Conservation (phyloP, 2,797 vertebrate genomes). For the Phataginus tetradactyla region DNA sequence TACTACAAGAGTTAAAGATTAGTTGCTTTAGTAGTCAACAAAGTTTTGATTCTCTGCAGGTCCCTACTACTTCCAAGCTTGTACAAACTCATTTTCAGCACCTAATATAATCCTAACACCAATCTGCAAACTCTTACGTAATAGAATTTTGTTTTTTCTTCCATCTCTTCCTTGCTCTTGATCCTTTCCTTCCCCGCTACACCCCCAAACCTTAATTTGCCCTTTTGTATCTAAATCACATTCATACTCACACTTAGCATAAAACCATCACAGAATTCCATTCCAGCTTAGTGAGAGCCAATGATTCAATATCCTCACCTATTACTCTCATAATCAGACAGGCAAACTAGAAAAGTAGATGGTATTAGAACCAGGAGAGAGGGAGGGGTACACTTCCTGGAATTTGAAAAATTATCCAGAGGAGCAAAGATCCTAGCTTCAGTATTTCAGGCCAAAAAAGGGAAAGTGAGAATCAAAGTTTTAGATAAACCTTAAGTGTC, state of each 20-base stretch:
- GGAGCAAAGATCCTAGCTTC: conserved; percentile 24
- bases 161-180: background rate
- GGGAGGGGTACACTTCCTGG: background rate
- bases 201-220: background rate
- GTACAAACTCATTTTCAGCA: background rate
- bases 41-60: background rate
- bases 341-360: background rate
- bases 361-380: background rate
- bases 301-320: background rate
- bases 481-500: background rate
- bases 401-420: conserved; percentile 39
- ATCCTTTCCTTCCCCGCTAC: background rate
- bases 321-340: background rate
- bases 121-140: background rate
- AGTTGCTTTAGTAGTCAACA: background rate
- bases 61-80: background rate
- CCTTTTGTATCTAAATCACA: background rate
- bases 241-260: background rate
- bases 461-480: background rate
- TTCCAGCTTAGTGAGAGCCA: background rate
- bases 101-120: background rate
- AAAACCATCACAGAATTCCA: background rate
- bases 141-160: background rate
- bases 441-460: background rate
- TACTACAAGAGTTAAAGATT: background rate